These are phyloP conservation scores for Drosophila paulistorum DNA, from an alignment of 1,140 invertebrate species.

Conservation along the genomic window DNA sequence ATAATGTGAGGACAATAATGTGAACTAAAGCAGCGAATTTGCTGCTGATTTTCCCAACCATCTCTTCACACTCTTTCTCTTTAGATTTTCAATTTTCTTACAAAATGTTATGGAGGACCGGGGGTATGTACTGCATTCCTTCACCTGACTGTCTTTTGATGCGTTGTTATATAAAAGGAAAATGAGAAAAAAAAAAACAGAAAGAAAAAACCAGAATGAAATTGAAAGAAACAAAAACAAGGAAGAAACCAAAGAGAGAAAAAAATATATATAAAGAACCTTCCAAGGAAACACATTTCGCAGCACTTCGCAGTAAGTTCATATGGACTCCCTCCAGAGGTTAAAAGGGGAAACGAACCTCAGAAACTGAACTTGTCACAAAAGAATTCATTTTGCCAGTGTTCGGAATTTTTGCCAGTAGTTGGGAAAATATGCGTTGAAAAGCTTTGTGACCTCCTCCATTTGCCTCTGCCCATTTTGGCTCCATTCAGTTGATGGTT, in stretches of 20 bases:
- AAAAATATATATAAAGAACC: constrained; percentile 8
- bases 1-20: constrained; percentile 64
- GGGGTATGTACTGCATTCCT: constrained; percentile 60
- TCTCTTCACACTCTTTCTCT: not conserved
- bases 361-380: constrained; percentile 73
- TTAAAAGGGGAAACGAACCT: constrained; percentile 17
- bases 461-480: constrained; percentile 11
- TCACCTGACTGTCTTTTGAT: constrained; percentile 77
- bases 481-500: constrained; percentile 10
- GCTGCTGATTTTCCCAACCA: constrained; percentile 60
- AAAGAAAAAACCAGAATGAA: not conserved
- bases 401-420: constrained; percentile 68
- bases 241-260: constrained; percentile 16
- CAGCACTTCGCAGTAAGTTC: constrained; percentile 36
- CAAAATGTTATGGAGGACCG: constrained; percentile 40
- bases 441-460: constrained; percentile 45
- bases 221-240: constrained; percentile 4
- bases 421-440: constrained; percentile 58
- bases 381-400: constrained; percentile 78
- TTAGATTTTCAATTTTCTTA: constrained; percentile 80
- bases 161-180: constrained; percentile 26
- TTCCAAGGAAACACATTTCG: constrained; percentile 19
- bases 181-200: not conserved
- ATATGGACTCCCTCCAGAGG: constrained; percentile 39
- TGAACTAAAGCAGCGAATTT: constrained; percentile 72